Evolutionary conservation across 2,113 vertebrate genomes (phyloP).

Genomic region (Sula dactylatra): DNA sequence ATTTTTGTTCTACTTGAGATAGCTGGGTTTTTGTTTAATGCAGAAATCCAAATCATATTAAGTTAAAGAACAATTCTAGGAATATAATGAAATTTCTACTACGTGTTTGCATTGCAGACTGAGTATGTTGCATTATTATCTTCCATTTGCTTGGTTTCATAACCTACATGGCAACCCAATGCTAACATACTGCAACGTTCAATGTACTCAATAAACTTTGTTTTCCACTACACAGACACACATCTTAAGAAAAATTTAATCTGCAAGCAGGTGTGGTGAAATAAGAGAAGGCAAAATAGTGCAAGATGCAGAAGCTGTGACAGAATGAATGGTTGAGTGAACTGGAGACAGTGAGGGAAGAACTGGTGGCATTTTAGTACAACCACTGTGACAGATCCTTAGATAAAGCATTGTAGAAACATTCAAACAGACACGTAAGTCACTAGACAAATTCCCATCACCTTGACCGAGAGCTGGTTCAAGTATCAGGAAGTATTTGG

Average conservation of each 20-base stretch:
- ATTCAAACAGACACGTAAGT: not conserved
- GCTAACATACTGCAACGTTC: not conserved
- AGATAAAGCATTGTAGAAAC: not conserved
- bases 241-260: not conserved
- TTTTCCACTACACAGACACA: not conserved
- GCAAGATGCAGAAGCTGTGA: constrained; percentile 44
- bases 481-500: not conserved
- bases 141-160: not conserved
- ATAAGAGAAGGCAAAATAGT: constrained; percentile 42
- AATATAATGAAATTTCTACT: not conserved
- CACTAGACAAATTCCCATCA: not conserved
- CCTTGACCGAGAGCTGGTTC: not conserved
- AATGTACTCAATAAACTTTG: not conserved
- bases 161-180: not conserved
- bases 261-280: constrained; percentile 38
- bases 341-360: constrained; percentile 32
- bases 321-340: constrained; percentile 34
- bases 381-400: not conserved
- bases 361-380: not conserved
- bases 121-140: not conserved
- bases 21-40: not conserved
- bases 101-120: not conserved
- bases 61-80: not conserved
- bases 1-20: not conserved
- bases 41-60: not conserved